Percentiles rank a stretch among this genome's conserved stretches.
Evolutionary conservation across 2,113 vertebrate species (phyloP).

Genomic region (Siphamia tubifer): DNA sequence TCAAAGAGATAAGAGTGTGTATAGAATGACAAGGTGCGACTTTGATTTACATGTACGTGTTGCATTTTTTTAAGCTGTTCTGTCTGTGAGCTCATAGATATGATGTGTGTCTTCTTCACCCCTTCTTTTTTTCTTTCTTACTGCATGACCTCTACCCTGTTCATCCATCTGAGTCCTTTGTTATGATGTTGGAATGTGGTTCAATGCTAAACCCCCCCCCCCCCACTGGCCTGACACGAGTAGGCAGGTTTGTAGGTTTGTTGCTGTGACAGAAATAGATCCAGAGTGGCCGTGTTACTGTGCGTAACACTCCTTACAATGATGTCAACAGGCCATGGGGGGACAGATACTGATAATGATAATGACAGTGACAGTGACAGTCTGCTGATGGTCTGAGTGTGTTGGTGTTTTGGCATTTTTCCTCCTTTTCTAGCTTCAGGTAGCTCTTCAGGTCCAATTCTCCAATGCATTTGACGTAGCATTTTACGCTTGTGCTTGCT

Average conservation of each 20-base stretch:
- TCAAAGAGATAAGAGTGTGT: not conserved
- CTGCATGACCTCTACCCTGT: slow-evolving; percentile 12
- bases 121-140: not conserved
- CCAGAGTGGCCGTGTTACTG: slow-evolving; percentile 1
- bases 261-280: slow-evolving; percentile 34
- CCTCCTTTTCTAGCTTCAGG: slow-evolving; percentile 8
- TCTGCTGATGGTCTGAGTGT: not conserved
- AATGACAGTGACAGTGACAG: not conserved
- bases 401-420: slow-evolving; percentile 10
- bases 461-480: not conserved
- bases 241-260: slow-evolving; percentile 20
- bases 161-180: not conserved
- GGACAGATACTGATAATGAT: slow-evolving; percentile 5
- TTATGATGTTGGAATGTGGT: slow-evolving; percentile 7
- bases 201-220: not conserved
- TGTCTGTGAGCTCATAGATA: not conserved
- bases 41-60: not conserved
- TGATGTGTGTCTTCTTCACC: not conserved
- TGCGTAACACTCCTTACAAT: not conserved
- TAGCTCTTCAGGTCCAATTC: slow-evolving; percentile 5
- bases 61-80: not conserved
- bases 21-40: not conserved
- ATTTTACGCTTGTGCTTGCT: not conserved
- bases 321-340: slow-evolving; percentile 7
- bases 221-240: not conserved